These are phyloP conservation scores for Hylyphantes graminicola DNA, from an alignment of 1,140 invertebrate species.

Conservation along the genomic window DNA sequence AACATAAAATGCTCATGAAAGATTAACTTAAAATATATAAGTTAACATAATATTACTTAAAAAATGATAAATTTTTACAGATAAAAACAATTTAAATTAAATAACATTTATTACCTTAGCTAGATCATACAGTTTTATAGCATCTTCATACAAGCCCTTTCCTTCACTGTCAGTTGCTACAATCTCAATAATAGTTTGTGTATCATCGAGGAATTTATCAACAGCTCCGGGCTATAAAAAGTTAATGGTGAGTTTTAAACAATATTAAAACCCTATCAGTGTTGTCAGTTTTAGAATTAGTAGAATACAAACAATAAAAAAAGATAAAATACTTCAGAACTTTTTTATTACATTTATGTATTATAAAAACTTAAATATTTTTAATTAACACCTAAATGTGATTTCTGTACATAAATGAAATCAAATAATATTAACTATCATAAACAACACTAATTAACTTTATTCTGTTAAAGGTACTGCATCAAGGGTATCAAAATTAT, in stretches of 20 bases:
- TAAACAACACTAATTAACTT: too few species aligned
- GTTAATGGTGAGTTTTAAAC: neutral
- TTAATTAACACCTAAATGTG: too few species aligned
- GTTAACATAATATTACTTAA: constrained; percentile 60
- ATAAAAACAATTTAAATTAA: constrained; percentile 65
- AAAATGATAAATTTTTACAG: neutral
- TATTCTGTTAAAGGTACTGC: too few species aligned
- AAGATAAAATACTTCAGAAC: too few species aligned
- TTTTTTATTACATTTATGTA: too few species aligned
- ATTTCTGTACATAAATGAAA: too few species aligned
- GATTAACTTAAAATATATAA: neutral
- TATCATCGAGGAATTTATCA: constrained; percentile 72
- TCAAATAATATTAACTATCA: too few species aligned
- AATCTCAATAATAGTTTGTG: constrained; percentile 69
- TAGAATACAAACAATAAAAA: too few species aligned
- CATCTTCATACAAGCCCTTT: constrained; percentile 89
- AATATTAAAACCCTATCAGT: too few species aligned
- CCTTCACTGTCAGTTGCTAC: constrained; percentile 74
- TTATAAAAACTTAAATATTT: too few species aligned
- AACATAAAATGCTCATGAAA: neutral
- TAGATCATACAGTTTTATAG: constrained; percentile 89
- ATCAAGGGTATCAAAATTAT: too few species aligned
- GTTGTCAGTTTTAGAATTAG: too few species aligned
- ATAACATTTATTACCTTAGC: constrained; percentile 75
- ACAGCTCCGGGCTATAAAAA: constrained; percentile 72